Base-by-base conservation (phyloP, 2,888 invertebrate species). In the Plebejus melissa region DNA sequence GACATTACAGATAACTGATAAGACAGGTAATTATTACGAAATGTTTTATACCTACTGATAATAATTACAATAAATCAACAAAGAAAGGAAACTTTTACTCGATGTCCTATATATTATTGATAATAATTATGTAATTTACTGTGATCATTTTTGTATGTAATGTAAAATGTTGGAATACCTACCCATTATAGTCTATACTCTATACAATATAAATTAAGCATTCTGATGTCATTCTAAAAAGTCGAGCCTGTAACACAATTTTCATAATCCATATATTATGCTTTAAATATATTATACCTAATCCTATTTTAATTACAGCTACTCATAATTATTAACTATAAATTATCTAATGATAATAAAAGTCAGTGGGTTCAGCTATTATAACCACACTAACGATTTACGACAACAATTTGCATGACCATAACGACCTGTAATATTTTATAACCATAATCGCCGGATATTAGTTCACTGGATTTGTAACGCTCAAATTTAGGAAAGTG, bases 401-500 rank as follows among this genome's bases (percentile, higher is more conserved):
- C 6, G 65, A 65, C 65, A 65, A 36, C 32, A 13, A 65, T 65
- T 65, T 65, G 65, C 65, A 71, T 50, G 28, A 54, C 50, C 50
- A 7, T 72, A 72, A 72, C 22, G 32, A 46, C 28, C 74, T 46
- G 16, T 58, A 74, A 69, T 54, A 69, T 74, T 77, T 82, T 80
- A 79, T 77, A 77, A 77, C 50, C 80, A 80, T 50, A 50, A 46
- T 69, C 69, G 60, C 70, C 75, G 57, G 70, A 38, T 16, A 75
- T 60, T 65, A 74, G 50, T 70, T 76, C 69, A 71, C 76, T 50
- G 50, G 54, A 77, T 76, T 77, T 58, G 57, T 65, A 74, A 57
- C 75, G 71, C 76, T 77, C 69, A 76, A 78, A 77, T 75, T 69
- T 57, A 76, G 69, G 78, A 79, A 79, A 79, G 78, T 78, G 79